Evolutionary conservation across 2,797 vertebrate species (phyloP).

Genomic region (Oryzias sinensis): DNA sequence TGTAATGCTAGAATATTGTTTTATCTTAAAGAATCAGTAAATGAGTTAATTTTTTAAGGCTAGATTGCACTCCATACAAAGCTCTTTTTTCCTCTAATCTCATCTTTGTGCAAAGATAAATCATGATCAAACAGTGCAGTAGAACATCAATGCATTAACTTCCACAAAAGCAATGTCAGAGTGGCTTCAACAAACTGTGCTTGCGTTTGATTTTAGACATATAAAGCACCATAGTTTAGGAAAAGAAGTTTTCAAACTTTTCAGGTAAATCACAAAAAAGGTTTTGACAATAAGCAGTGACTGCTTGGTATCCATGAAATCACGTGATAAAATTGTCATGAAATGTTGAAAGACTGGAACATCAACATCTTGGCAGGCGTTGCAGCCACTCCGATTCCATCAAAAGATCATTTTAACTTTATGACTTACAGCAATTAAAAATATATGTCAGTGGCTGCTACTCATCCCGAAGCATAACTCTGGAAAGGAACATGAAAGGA

Average conservation of each 20-base stretch:
- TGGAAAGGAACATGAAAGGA: constrained; percentile 5
- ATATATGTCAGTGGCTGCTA: constrained; percentile 13
- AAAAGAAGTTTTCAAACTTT: not conserved
- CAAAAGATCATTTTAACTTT: not conserved
- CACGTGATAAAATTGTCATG: not conserved
- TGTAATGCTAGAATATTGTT: constrained; percentile 22
- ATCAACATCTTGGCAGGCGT: not conserved
- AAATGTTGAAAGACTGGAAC: not conserved
- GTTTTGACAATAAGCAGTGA: not conserved
- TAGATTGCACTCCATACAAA: not conserved
- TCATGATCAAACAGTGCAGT: not conserved
- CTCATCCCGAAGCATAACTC: constrained; percentile 5
- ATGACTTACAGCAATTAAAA: constrained; percentile 6
- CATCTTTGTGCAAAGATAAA: not conserved
- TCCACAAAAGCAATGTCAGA: not conserved
- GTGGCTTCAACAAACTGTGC: not conserved
- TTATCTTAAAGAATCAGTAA: not conserved
- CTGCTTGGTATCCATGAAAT: not conserved
- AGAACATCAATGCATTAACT: not conserved
- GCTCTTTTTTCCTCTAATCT: not conserved
- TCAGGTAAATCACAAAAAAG: not conserved
- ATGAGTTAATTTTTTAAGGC: not conserved
- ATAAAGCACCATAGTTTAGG: not conserved
- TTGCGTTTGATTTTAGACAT: not conserved
- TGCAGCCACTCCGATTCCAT: not conserved